phyloP scores from a whole-genome alignment of 2,888 invertebrate genomes.

The Ametastegia equiseti region DNA sequence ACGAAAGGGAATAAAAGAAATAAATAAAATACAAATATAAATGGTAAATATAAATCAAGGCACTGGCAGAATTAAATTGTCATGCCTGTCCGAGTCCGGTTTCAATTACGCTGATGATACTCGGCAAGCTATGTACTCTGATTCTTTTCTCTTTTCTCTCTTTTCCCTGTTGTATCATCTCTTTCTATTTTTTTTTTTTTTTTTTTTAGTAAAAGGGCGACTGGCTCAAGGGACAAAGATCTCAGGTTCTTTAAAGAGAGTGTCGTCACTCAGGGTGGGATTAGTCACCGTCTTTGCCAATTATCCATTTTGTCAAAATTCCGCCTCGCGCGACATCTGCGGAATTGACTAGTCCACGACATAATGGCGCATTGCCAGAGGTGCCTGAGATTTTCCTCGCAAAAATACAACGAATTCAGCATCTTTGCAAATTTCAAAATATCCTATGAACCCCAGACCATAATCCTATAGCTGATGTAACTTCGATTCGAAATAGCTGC shows the following conservation, averaged over 20 bases:
- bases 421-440: too few relatives aligned
- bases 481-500: too few relatives aligned
- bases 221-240: slow-evolving; percentile 15
- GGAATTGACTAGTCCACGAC: too few relatives aligned
- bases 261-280: not conserved
- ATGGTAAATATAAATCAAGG: slow-evolving; percentile 24
- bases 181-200: too few relatives aligned
- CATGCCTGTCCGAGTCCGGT: slow-evolving; percentile 38
- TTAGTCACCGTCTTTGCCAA: slow-evolving; percentile 19
- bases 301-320: slow-evolving; percentile 25
- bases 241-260: not conserved
- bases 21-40: not conserved
- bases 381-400: too few relatives aligned
- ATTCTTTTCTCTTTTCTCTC: not conserved
- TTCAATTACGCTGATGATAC: slow-evolving; percentile 38
- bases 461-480: too few relatives aligned
- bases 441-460: too few relatives aligned
- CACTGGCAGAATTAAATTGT: slow-evolving; percentile 32
- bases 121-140: not conserved
- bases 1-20: too few relatives aligned
- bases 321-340: not conserved
- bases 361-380: too few relatives aligned
- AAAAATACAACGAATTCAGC: too few relatives aligned
- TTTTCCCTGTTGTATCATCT: not conserved
- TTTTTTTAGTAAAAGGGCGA: too few relatives aligned